Evolutionary conservation across 2,113 vertebrate species (phyloP).

Genomic region (Podocnemis expansa): DNA sequence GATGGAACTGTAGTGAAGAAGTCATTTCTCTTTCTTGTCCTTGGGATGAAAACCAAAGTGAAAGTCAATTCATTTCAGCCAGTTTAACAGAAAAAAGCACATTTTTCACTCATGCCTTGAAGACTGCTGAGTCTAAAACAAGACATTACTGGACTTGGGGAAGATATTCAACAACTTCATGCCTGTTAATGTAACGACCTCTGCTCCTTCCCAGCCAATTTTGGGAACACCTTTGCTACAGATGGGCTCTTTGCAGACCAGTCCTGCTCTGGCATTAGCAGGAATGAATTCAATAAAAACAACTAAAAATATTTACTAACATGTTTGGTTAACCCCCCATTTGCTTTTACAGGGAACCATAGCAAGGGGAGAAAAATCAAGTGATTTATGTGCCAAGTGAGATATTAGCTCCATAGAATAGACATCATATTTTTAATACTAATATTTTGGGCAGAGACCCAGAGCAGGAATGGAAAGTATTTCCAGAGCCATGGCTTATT

Average conservation of each 20-base stretch:
- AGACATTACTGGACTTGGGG: slow-evolving; percentile 48
- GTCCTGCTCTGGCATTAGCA: not conserved
- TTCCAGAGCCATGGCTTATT: slow-evolving; percentile 73
- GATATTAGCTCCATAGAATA: slow-evolving; percentile 59
- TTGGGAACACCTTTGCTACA: slow-evolving; percentile 47
- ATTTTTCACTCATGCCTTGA: slow-evolving; percentile 25
- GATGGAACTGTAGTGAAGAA: not conserved
- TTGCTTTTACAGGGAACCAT: not conserved
- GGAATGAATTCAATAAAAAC: slow-evolving; percentile 17
- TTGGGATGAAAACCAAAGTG: slow-evolving; percentile 3
- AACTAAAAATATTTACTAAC: slow-evolving; percentile 56
- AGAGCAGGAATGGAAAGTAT: slow-evolving; percentile 69
- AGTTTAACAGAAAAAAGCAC: slow-evolving; percentile 38
- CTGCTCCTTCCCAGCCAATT: not conserved
- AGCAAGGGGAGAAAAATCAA: slow-evolving; percentile 33
- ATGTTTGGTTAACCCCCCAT: not conserved
- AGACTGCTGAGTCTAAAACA: slow-evolving; percentile 58
- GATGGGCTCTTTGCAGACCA: slow-evolving; percentile 57
- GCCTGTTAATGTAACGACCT: slow-evolving; percentile 26
- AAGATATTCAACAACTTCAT: slow-evolving; percentile 42
- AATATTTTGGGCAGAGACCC: slow-evolving; percentile 69
- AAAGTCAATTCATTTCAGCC: not conserved
- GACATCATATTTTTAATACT: slow-evolving; percentile 71
- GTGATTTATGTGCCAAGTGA: slow-evolving; percentile 57
- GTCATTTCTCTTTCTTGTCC: not conserved